Evolutionary conservation across 2,113 vertebrate genomes (phyloP), one percentile per base, ranked within the genome.

Genomic region (Pseudorhombus dupliciocellatus): DNA sequence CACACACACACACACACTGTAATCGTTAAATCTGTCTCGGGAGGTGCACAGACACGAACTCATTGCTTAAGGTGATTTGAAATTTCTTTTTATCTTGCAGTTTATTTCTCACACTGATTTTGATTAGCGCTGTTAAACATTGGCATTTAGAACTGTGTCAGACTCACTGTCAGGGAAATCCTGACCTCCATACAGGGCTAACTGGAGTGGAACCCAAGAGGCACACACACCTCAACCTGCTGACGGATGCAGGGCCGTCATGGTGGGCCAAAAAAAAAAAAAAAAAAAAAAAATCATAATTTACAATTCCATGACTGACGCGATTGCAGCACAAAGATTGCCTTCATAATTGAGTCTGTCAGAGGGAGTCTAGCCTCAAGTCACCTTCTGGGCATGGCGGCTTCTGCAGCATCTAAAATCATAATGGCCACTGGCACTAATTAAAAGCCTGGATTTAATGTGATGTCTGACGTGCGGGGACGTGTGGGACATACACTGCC

Each of bases 361-460:
- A 77, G 80, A 81, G 25, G 21, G 59, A 81, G 28, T 80, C 81
- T 66, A 54, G 75, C 73, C 69, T 20, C 9, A 28, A 75, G 73
- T 86, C 75, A 75, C 73, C 74, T 75, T 81, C 72, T 69, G 20
- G 28, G 31, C 52, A 66, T 40, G 48, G 34, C 30, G 24, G 69
- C 31, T 79, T 81, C 61, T 73, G 24, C 64, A 42, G 30, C 50
- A 61, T 64, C 50, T 65, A 66, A 55, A 70, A 63, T 30, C 9
- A 15, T 66, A 53, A 87, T 60, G 22, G 77, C 83, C 58, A 56
- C 31, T 55, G 77, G 79, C 70, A 48, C 62, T 81, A 83, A 84
- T 86, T 91, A 88, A 84, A 88, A 81, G 44, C 56, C 54, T 78
- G 83, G 28, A 80, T 80, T 84, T 80, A 78, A 88, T 70, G 68